Conservation (phyloP, 2,888 invertebrate species). For the Tenthredo livida region DNA sequence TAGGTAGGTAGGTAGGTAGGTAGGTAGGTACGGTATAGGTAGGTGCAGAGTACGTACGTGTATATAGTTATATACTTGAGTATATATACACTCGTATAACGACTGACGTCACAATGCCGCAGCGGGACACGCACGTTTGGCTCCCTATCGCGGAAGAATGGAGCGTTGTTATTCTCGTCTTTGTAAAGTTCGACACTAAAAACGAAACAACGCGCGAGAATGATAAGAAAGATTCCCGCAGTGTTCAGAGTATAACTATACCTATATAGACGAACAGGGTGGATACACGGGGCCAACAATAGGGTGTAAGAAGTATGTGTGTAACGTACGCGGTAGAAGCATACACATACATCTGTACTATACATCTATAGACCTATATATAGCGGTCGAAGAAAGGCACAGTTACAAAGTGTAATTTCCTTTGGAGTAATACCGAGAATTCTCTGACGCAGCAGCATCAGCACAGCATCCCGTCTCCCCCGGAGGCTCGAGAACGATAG, state of each 20-base stretch:
- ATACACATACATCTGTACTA: neutral
- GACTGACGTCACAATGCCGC: conserved; percentile 49
- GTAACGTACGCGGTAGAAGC: neutral
- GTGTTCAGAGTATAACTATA: neutral
- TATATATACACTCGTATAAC: neutral
- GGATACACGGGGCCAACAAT: neutral
- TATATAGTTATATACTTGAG: neutral
- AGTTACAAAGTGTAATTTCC: conserved; percentile 46
- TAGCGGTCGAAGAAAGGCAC: neutral
- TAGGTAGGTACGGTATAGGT: conserved; percentile 20
- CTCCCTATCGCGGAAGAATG: conserved; percentile 14
- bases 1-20: conserved; percentile 15
- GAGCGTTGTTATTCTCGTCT: conserved; percentile 27
- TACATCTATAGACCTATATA: neutral
- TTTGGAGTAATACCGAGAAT: conserved; percentile 44
- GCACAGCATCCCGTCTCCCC: conserved; percentile 15
- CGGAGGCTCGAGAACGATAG: conserved; percentile 10
- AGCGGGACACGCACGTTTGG: conserved; percentile 42
- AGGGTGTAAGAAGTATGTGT: neutral
- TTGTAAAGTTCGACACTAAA: conserved; percentile 46
- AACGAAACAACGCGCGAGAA: conserved; percentile 33
- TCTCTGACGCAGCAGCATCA: conserved; percentile 36
- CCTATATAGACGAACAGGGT: neutral
- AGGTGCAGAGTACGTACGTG: neutral
- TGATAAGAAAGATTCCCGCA: conserved; percentile 49